phyloP scores from a whole-genome alignment of 2,888 invertebrate species.

The Craniophora ligustri region DNA sequence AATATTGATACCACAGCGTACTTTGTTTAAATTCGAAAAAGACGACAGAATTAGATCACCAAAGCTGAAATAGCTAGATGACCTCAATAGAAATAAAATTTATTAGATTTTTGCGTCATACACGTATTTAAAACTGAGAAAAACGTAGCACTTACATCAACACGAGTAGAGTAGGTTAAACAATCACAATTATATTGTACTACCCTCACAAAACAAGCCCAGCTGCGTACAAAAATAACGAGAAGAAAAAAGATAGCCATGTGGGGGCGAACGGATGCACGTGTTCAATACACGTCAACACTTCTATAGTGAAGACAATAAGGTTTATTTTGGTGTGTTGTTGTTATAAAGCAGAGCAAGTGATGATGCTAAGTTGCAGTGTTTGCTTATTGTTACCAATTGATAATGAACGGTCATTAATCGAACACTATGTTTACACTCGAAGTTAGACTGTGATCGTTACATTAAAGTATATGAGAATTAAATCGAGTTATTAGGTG shows the following conservation, averaged over 20 bases:
- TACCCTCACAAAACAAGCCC: conserved; percentile 69
- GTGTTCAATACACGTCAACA: conserved; percentile 47
- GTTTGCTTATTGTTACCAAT: conserved; percentile 52
- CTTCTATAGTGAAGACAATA: conserved; percentile 48
- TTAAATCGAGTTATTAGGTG: conserved; percentile 20
- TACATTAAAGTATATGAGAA: conserved; percentile 32
- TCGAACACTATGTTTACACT: conserved; percentile 42
- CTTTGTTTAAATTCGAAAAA: conserved; percentile 34
- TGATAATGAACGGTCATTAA: conserved; percentile 55
- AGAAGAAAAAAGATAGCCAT: conserved; percentile 66
- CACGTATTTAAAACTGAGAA: conserved; percentile 27
- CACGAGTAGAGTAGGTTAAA: conserved; percentile 35
- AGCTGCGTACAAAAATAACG: conserved; percentile 73
- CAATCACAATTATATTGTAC: conserved; percentile 54
- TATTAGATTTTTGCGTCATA: conserved; percentile 34
- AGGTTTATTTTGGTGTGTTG: conserved; percentile 47
- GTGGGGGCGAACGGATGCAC: conserved; percentile 65
- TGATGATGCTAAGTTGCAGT: conserved; percentile 58
- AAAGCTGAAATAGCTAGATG: conserved; percentile 25
- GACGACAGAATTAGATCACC: conserved; percentile 50
- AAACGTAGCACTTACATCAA: conserved; percentile 37
- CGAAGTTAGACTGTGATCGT: conserved; percentile 27
- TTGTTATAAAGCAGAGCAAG: conserved; percentile 50
- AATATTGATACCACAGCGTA: conserved; percentile 12
- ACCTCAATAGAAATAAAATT: conserved; percentile 40